These are phyloP conservation scores for Propithecus coquereli DNA, from an alignment of 2,113 vertebrate species.

Conservation along the genomic window DNA sequence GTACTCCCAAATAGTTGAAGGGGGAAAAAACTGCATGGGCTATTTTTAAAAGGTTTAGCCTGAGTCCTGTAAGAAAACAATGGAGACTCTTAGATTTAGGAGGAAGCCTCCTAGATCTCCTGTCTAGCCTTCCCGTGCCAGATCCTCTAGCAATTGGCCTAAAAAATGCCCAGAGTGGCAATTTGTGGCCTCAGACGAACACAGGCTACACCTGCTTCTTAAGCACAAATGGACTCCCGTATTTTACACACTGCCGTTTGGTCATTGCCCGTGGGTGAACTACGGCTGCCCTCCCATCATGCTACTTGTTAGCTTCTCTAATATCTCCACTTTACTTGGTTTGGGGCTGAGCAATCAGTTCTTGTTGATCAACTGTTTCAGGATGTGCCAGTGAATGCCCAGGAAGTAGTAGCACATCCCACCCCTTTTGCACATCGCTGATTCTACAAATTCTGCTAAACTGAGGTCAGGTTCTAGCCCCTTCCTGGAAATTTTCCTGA, in stretches of 20 bases:
- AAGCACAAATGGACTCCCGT: not conserved
- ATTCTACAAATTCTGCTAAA: not conserved
- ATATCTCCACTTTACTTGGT: not conserved
- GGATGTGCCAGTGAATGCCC: not conserved
- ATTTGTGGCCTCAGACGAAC: not conserved
- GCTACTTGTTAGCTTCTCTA: not conserved
- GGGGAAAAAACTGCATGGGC: not conserved
- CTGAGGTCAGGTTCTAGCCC: not conserved
- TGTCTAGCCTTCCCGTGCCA: not conserved
- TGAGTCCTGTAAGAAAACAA: not conserved
- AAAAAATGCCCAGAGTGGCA: not conserved
- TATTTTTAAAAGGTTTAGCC: not conserved
- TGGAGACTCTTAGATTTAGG: not conserved
- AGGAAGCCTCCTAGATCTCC: not conserved
- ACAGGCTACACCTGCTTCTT: not conserved
- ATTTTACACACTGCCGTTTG: not conserved
- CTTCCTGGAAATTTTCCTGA: not conserved
- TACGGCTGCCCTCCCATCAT: not conserved
- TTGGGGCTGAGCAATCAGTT: not conserved
- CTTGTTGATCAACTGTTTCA: not conserved
- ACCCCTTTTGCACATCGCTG: not conserved
- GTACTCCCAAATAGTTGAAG: not conserved
- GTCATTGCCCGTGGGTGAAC: not conserved
- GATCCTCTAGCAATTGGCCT: not conserved
- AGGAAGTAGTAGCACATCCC: not conserved